phyloP scores from a whole-genome alignment of 2,888 invertebrate genomes.

The Laspeyria flexula region DNA sequence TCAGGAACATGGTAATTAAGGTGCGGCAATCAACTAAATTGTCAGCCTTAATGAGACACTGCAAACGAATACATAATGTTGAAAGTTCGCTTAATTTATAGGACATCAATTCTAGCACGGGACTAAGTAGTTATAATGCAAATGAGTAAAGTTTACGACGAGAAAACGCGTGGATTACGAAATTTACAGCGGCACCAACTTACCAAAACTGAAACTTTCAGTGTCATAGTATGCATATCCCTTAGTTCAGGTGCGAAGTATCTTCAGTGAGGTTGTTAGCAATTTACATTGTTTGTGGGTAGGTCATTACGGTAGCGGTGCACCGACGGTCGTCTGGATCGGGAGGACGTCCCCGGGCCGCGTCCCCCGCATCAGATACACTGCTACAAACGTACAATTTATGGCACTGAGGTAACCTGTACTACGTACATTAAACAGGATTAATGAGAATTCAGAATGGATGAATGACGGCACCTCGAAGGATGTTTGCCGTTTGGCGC shows the following conservation, averaged over 20 bases:
- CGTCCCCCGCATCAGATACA: slow-evolving; percentile 3
- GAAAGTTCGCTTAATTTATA: slow-evolving; percentile 1
- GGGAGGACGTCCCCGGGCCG: slow-evolving; percentile 17
- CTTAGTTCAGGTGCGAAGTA: slow-evolving; percentile 21
- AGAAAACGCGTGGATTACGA: slow-evolving; percentile 8
- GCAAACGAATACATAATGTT: slow-evolving; percentile 1
- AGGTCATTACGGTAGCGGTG: slow-evolving; percentile 13
- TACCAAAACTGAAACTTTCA: slow-evolving; percentile 18
- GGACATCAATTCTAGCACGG: not conserved
- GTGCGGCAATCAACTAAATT: slow-evolving; percentile 4
- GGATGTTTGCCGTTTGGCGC: slow-evolving; percentile 11
- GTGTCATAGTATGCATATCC: slow-evolving; percentile 3
- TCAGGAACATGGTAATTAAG: slow-evolving; percentile 12
- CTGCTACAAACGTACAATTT: slow-evolving; percentile 15
- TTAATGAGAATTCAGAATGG: slow-evolving; percentile 24
- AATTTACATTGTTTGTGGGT: slow-evolving; percentile 16
- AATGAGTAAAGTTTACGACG: slow-evolving; percentile 13
- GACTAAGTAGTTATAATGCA: slow-evolving; percentile 3
- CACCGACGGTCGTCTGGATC: slow-evolving; percentile 26
- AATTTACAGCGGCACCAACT: slow-evolving; percentile 17
- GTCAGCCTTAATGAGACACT: not conserved
- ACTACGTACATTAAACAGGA: slow-evolving; percentile 13
- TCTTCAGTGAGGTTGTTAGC: slow-evolving; percentile 22
- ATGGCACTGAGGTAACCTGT: slow-evolving; percentile 14
- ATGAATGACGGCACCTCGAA: slow-evolving; percentile 19